phyloP scores from a whole-genome alignment of 2,797 vertebrate genomes.

The Varecia variegata region DNA sequence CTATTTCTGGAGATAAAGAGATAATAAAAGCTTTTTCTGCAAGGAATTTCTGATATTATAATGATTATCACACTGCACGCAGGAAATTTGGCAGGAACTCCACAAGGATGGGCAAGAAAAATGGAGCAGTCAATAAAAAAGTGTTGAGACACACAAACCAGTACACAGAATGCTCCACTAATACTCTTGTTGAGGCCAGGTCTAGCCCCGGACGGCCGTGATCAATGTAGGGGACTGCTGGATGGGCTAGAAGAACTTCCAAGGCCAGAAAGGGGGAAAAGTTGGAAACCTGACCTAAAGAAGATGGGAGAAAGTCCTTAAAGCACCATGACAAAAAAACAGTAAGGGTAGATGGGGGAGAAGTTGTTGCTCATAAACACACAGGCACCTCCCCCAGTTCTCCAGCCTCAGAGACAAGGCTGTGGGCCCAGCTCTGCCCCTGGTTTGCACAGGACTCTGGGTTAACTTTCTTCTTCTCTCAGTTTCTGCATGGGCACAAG shows the following conservation, averaged over 20 bases:
- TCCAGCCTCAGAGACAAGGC: neutral
- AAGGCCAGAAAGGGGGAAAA: neutral
- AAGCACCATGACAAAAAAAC: neutral
- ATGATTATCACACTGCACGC: neutral
- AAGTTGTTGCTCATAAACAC: neutral
- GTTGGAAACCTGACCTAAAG: neutral
- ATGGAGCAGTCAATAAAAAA: neutral
- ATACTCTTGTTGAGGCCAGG: neutral
- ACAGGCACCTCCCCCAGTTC: neutral
- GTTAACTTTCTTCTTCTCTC: constrained; percentile 5
- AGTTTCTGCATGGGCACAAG: constrained; percentile 13
- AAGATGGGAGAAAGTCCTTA: neutral
- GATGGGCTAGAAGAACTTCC: neutral
- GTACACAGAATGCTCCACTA: neutral
- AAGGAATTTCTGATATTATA: constrained; percentile 44
- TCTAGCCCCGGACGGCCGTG: neutral
- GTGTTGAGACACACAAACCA: neutral
- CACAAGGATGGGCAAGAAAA: neutral
- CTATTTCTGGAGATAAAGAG: constrained; percentile 64
- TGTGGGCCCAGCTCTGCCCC: neutral
- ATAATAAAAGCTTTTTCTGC: constrained; percentile 40
- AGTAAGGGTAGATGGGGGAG: neutral
- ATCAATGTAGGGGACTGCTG: neutral
- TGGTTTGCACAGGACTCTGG: neutral
- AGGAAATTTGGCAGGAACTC: constrained; percentile 36